Conservation (phyloP, 2,113 vertebrate species). For the Tupaia tana region DNA sequence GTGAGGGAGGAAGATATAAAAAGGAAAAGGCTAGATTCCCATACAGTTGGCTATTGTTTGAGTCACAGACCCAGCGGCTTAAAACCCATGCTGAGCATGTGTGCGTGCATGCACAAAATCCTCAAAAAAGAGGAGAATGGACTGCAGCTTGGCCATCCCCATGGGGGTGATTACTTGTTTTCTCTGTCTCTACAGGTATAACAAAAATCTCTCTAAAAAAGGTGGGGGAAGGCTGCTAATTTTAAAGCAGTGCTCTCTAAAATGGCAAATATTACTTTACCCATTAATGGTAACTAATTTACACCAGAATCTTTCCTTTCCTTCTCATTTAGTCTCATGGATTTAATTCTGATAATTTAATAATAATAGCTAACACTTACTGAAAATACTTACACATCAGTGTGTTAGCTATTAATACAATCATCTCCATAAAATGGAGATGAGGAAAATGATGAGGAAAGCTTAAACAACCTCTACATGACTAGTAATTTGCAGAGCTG, state of each 20-base stretch:
- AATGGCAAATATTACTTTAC: background rate
- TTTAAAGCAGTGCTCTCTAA: slow-evolving; percentile 44
- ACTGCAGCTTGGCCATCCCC: no score
- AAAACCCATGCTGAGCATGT: no score
- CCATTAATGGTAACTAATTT: slow-evolving; percentile 32
- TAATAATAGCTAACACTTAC: slow-evolving; percentile 32
- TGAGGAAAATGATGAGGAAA: background rate
- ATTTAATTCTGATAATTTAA: slow-evolving; percentile 35
- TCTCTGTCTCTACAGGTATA: no score
- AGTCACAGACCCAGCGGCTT: no score
- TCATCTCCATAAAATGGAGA: slow-evolving; percentile 5
- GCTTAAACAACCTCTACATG: background rate
- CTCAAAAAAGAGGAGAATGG: no score
- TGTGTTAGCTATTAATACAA: background rate
- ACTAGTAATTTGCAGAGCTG: background rate
- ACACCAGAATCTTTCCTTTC: background rate
- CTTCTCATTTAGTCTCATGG: slow-evolving; percentile 53
- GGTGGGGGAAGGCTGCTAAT: background rate
- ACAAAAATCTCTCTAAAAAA: no score
- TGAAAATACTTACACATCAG: slow-evolving; percentile 48
- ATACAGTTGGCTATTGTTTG: no score
- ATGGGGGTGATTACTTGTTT: no score
- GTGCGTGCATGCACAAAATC: no score
- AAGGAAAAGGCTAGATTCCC: background rate
- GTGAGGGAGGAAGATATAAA: background rate